These are phyloP conservation scores for Anorthoa munda DNA, from an alignment of 2,888 invertebrate species.

Conservation along the genomic window DNA sequence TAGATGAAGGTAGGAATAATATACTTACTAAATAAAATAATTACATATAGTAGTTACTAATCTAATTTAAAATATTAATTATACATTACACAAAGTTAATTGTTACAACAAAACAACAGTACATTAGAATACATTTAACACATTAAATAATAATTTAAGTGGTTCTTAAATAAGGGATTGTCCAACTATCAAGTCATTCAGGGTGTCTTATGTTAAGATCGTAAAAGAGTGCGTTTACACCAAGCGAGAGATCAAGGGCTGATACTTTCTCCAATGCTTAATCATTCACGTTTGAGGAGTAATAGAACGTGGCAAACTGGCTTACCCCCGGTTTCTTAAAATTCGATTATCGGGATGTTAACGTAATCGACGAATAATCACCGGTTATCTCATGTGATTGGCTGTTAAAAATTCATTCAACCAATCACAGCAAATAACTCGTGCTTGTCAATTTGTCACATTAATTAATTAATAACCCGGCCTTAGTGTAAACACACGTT, in stretches of 20 bases:
- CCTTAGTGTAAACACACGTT: constrained; percentile 22
- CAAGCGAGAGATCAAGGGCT: neutral
- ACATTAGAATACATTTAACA: constrained; percentile 46
- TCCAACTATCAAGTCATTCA: constrained; percentile 40
- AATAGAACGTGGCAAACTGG: neutral
- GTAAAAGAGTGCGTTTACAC: constrained; percentile 24
- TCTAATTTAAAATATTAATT: constrained; percentile 55
- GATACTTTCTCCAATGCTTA: neutral
- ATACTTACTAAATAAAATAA: constrained; percentile 52
- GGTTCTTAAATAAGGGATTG: constrained; percentile 29
- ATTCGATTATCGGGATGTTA: no score
- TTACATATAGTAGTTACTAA: constrained; percentile 50
- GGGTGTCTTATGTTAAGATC: neutral
- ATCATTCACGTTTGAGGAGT: neutral
- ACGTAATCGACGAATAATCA: no score
- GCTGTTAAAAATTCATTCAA: no score
- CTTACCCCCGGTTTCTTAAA: neutral
- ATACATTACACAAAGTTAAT: constrained; percentile 59
- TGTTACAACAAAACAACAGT: constrained; percentile 59
- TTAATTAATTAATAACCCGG: no score
- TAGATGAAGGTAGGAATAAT: constrained; percentile 44
- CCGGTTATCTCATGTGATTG: no score
- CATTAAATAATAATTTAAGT: constrained; percentile 42
- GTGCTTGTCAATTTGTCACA: no score
- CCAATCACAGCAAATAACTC: no score